Base-by-base conservation (phyloP, 2,113 vertebrate species). In the Aphelocoma coerulescens region DNA sequence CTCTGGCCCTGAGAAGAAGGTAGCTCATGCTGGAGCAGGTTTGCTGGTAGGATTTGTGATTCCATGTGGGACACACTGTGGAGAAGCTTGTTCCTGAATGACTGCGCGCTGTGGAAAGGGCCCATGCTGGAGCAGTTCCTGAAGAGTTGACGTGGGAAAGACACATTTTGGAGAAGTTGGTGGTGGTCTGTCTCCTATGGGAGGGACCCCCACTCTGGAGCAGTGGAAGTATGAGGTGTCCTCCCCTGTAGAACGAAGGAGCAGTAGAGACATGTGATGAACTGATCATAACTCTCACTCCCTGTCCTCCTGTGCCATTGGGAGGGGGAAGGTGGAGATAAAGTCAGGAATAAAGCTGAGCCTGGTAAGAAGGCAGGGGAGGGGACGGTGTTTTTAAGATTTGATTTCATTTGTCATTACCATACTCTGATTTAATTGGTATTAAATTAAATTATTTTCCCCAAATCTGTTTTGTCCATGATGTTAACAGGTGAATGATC, bases 261-360 rank as follows among this genome's bases (percentile, higher is more conserved):
- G n/a, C 7, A 17, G 28, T 37, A 48, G 14, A 26, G 20, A 22
- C 8, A n/a, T 22, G 21, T 10, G 17, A 54, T 32, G 30, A 76
- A 27, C 23, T n/a, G 46, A 67, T 16, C 6, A 7, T 28, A 46
- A 32, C 11, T 3, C 19, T 26, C 22, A 72, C 59, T 88, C 19
- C 11, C 18, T 27, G 10, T 30, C 32, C 16, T 41, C 39, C 32
- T 44, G 20, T n/a, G 23, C 1, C 1, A 3, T 13, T 67, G 16
- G 19, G 0, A 0, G 3, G 10, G 9, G 33, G 7, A 48, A 62
- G 10, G 16, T 10, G 22, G 35, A 44, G 32, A 33, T 14, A 12
- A 85, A 88, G 78, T n/a, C 18, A 43, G 52, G 23, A 67, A 7
- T 49, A 24, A 66, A 83, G 30, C 13, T 72, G 14, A 59, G 27